Evolutionary conservation across 2,797 vertebrate species (phyloP), one percentile per base, ranked within the genome.

Genomic region (Halcyon leucocephala): DNA sequence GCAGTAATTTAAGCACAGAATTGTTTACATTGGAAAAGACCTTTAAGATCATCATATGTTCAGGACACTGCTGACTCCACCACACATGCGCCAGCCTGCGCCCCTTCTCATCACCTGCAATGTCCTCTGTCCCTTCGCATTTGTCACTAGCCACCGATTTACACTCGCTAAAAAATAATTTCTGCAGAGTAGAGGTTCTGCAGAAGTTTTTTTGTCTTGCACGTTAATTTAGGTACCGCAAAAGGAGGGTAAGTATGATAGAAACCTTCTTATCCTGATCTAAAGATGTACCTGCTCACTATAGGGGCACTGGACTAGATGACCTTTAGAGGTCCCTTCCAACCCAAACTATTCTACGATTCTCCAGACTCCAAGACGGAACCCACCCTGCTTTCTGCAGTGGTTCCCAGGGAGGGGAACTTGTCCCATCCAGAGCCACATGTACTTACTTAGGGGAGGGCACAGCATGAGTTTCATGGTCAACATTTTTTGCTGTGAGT

Each of bases 1-100:
- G 26, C 33, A 37, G 33, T 14, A 18, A 37, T 37, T 82, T 60
- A 44, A 44, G 31, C 29, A 15, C 15, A 44, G 39, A 64, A 44
- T 22, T 14, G 31, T 64, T 64, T 31, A 10, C 29, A 29, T 64
- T 64, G 29, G 29, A 42, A 64, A 64, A 42, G 29, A 31, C 29
- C 14, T 44, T 64, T 31, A 16, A 31, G 19, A 64, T 42, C 61
- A 62, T 29, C 49, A 7, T 35, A 24, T 0, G 10, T 33, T 17
- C 54, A 55, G 44, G 61, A 10, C 14, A 25, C 20, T 1, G 3
- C 24, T 42, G 54, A 33, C 29, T 37, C 25, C 25, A 7, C 16
- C 55, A 21, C 0, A 0, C 7, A 5, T 16, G 12, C 28, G 20
- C 11, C 31, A 35, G 20, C 7, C 22, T 48, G 46, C 7, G 46